Evolutionary conservation across 2,888 invertebrate genomes (phyloP), one percentile per base, ranked within the genome.

Genomic region (Andrena hattorfiana): DNA sequence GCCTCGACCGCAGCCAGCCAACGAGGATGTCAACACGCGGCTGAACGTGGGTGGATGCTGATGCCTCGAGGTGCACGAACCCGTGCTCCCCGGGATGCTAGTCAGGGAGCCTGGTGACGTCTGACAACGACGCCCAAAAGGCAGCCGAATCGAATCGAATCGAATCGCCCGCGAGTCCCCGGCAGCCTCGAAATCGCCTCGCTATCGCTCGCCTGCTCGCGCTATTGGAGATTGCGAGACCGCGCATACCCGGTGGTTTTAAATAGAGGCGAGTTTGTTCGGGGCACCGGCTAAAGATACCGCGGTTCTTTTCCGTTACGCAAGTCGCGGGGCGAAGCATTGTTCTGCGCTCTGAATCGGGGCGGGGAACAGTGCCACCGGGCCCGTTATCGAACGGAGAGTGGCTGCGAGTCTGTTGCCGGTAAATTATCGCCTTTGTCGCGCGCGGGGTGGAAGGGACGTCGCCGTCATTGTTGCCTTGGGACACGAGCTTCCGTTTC

Each of bases 21-120:
- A 84, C 81, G 80, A 80, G 85, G 82, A 87, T 85, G 87, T 87
- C 87, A 85, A 87, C 84, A 82, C 73, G 56, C 81, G 63, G 49
- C 28, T 28, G 67, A 67, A 75, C 82, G 80, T 85, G 78, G 86
- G 76, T 73, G 74, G 77, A 72, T 64, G 28, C 59, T 49, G 84
- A 80, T 78, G 78, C 20, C 42, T 67, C 69, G 48, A 35, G 69
- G 62, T 70, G 23, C 66, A 49, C 48, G 70, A 68, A 62, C 56
- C 48, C 82, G 32, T 48, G 35, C 68, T 49, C n/a, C 35, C 48
- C 51, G 4, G 30, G 32, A 69, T 23, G 48, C n/a, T 20, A 48
- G 48, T 23, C 32, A 32, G 30, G 20, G 48, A 28, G 56, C 2
- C 35, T 2, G 8, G 51, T 32, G 62, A 51, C 66, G 28, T 8